Base-by-base conservation (phyloP, 2,888 invertebrate genomes). In the Drosophila recens region DNA sequence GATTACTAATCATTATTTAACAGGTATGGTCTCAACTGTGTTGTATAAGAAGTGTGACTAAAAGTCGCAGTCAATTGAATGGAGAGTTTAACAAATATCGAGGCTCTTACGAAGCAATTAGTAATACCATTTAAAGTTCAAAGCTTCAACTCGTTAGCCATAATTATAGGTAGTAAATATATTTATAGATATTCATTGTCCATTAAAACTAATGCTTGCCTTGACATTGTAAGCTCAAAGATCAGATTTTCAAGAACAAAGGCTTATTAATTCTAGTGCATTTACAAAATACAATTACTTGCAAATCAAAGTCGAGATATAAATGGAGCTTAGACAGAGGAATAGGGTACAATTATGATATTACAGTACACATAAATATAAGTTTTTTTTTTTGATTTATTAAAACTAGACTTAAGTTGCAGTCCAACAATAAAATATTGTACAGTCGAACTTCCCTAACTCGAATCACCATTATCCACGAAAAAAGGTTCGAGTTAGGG, bases 171-270 rank as follows among this genome's bases (percentile, higher is more conserved):
- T n/a, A 23, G 34, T 57, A 27, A 27, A 27, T 27, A 34, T n/a
- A n/a, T n/a, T n/a, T 23, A 4, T n/a, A 34, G 43, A 13, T 43
- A 43, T 34, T 34, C 20, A 57, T 57, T 45, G 56, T 45, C 34
- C 34, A 57, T 57, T 45, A 57, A 45, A 23, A 36, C 23, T 36
- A 57, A 36, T 34, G 36, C 27, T 45, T 45, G 15, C 56, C 45
- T 57, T 57, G 56, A 57, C 56, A 36, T 57, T 57, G 20, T 15
- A n/a, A 45, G 56, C 23, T 57, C 56, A 45, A 57, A 57, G 56
- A 36, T 57, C 56, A 45, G 43, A 17, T 11, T 36, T n/a, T 13
- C 11, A 17, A 49, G 49, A 34, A 49, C 33, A 33, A 23, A 23
- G 3, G 13, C 23, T 27, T 6, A 27, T 13, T 27, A 27, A 45